Evolutionary conservation across 2,797 vertebrate genomes (phyloP).

Genomic region (Sciurus vulgaris): DNA sequence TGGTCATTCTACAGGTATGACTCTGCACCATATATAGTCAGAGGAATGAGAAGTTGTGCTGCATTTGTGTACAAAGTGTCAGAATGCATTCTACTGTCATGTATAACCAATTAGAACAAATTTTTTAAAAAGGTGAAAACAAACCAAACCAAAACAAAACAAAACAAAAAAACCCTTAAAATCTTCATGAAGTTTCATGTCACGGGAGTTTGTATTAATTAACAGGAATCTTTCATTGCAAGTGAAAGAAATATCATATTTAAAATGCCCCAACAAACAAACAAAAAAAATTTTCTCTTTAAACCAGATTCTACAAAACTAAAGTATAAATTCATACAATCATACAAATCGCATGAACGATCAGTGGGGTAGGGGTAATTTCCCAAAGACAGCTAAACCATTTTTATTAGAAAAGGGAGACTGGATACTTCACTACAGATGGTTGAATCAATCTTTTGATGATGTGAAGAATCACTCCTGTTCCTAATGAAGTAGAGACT

Average conservation of each 20-base stretch:
- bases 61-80: too few relatives aligned
- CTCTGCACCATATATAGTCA: too few relatives aligned
- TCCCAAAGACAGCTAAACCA: not conserved
- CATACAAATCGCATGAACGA: not conserved
- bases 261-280: not conserved
- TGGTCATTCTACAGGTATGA: too few relatives aligned
- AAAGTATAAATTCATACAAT: not conserved
- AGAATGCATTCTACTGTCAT: too few relatives aligned
- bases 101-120: not conserved
- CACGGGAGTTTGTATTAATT: not conserved
- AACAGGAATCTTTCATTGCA: not conserved
- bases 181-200: not conserved
- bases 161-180: not conserved
- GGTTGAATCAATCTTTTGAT: not conserved
- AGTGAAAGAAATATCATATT: not conserved
- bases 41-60: too few relatives aligned
- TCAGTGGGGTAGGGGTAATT: not conserved
- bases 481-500: not conserved
- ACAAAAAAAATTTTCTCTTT: not conserved
- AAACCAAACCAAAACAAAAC: not conserved
- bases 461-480: not conserved
- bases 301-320: constrained; percentile 6
- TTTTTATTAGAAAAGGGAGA: not conserved
- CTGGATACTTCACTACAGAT: not conserved
- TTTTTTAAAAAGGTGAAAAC: not conserved